Base-by-base conservation (phyloP, 1,140 invertebrate genomes). In the Megalopta genalis region DNA sequence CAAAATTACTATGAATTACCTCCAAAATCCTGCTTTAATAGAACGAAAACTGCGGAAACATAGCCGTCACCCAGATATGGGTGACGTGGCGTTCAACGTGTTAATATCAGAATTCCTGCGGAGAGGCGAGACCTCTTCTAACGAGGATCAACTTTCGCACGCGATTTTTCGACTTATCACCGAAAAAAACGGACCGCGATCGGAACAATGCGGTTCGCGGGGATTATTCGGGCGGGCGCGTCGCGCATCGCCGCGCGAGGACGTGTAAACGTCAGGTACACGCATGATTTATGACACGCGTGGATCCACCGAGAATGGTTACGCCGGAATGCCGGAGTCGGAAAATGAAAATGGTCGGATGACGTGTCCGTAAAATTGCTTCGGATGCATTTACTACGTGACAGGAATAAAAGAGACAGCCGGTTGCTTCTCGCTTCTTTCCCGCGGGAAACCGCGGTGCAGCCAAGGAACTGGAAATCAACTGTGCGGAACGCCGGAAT, bases 311-410 rank as follows among this genome's bases (percentile, higher is more conserved):
- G 21, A 59, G 81, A 75, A 80, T 54, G 80, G 70, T 57, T 73
- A 68, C 57, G 64, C 59, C 54, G 69, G 78, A 54, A 77, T 80
- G 63, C 62, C 59, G 25, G 16, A n/a, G 54, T 32, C 65, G 59
- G 63, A 86, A 86, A 86, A 86, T 86, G 80, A 82, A 86, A 85
- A 85, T 77, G 83, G 72, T 74, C 68, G 80, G 74, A 84, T 71
- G 73, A 81, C 42, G 82, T 32, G 79, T 14, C 71, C 68, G 84
- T 86, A 85, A 86, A 85, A 85, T 86, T 85, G 71, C 76, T 42
- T 57, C 65, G 32, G 73, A 83, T 80, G 76, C 80, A 64, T 80
- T 69, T 63, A 54, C 49, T 68, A 80, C 77, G 81, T 80, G 76
- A 77, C 71, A 59, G 66, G 81, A 83, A 81, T 83, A 12, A 46